A percentile compares a stretch with the other conserved stretches of the same genome.
phyloP scores from a whole-genome alignment of 2,113 vertebrate genomes.

The Antechinus flavipes region DNA sequence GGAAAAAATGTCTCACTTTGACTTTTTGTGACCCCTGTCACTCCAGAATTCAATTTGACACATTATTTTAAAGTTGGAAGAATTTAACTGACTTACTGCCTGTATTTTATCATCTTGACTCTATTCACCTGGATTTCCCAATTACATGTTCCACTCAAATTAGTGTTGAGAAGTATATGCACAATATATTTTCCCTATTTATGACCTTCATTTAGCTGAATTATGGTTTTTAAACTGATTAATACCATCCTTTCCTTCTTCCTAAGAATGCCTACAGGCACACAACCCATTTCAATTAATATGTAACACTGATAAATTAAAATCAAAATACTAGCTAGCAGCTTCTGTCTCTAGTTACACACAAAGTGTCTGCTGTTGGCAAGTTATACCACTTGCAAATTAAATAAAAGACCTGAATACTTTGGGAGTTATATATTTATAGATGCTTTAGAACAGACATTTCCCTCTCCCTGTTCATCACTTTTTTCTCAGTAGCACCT shows the following conservation, averaged over 20 bases:
- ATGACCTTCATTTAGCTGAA: constrained; percentile 35
- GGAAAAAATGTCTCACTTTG: neutral
- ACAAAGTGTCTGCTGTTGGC: constrained; percentile 70
- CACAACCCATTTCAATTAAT: constrained; percentile 71
- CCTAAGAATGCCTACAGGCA: constrained; percentile 65
- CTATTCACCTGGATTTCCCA: neutral
- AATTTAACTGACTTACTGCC: neutral
- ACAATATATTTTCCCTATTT: constrained; percentile 8
- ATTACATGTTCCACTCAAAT: constrained; percentile 1
- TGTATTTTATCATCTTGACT: neutral
- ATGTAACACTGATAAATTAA: constrained; percentile 61
- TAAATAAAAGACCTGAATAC: constrained; percentile 7
- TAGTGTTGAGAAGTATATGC: neutral
- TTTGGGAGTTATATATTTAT: constrained; percentile 57
- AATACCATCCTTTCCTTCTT: constrained; percentile 61
- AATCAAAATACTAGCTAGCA: constrained; percentile 62
- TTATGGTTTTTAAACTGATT: constrained; percentile 47
- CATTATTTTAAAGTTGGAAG: neutral
- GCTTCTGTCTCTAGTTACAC: constrained; percentile 30
- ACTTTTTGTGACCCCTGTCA: neutral
- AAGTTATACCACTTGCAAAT: constrained; percentile 60
- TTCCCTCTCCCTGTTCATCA: constrained; percentile 42
- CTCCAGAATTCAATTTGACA: neutral
- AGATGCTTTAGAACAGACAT: constrained; percentile 62
- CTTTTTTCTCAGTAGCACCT: constrained; percentile 32